Evolutionary conservation across 2,113 vertebrate species (phyloP).

Genomic region (Cinclus mexicanus): DNA sequence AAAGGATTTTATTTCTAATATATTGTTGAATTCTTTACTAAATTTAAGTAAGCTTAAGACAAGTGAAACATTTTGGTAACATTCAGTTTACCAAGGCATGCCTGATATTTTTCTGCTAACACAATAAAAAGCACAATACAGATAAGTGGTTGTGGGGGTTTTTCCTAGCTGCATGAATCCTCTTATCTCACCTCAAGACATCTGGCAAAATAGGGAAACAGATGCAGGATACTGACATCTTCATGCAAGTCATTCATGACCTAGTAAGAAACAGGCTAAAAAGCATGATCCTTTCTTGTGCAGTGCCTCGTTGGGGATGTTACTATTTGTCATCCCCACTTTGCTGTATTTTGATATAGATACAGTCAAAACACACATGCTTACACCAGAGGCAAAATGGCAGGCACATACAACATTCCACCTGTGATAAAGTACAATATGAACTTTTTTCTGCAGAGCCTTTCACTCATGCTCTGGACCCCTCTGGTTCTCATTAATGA

Average conservation of each 20-base stretch:
- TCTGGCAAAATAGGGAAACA: slow-evolving; percentile 13
- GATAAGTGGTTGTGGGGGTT: background rate
- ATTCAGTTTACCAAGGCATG: background rate
- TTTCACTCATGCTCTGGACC: background rate
- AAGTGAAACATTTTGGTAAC: background rate
- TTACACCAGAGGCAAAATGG: background rate
- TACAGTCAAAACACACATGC: background rate
- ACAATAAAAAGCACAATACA: background rate
- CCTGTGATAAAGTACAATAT: background rate
- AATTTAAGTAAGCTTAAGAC: background rate
- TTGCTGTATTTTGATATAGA: background rate
- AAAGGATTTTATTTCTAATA: background rate
- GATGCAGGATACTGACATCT: slow-evolving; percentile 9
- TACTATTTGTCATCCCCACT: background rate
- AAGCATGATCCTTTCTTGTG: background rate
- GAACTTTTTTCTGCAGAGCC: background rate
- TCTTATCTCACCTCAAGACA: slow-evolving; percentile 22
- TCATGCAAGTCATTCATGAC: slow-evolving; percentile 33
- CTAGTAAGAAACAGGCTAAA: background rate
- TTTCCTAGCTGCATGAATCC: background rate
- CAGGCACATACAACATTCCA: background rate
- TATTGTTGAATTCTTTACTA: background rate
- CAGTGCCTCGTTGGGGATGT: background rate
- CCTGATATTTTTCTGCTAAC: background rate
- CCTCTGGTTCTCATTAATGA: background rate